Base-by-base conservation (phyloP, 2,797 vertebrate genomes). In the Pipistrellus pipistrellus region DNA sequence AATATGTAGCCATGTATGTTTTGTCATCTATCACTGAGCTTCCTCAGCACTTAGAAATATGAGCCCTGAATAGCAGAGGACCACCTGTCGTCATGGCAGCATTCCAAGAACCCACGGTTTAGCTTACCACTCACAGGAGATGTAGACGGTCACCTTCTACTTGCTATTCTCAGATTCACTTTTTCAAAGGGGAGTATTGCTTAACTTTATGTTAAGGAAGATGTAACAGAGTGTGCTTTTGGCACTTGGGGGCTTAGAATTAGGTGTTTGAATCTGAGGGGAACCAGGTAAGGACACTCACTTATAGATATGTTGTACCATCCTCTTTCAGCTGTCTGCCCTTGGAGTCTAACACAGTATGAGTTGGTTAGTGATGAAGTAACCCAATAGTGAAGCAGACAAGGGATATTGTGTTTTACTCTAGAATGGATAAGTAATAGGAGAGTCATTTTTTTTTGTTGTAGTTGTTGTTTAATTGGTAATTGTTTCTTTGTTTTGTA, bases 81-180 rank as follows among this genome's bases (percentile, higher is more conserved):
- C 94, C 97, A 97, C 97, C 97, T 98, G 97, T 96, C 92, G 96
- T 69, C 85, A 18, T 97, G 97, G 96, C 96, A 95, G 93, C 2
- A 51, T 8, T 97, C 96, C 97, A 98, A 95, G 98, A 98, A 96
- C 75, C 84, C 88, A 87, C 69, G 94, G 75, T 53, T 91, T 96
- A 92, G 97, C 92, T 97, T 90, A 96, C 88, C 71, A 46, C 88
- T 96, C 96, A 93, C 97, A 97, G 97, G 85, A 81, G 96, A 92
- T 96, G 89, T 94, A 95, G 93, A 92, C 77, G 30, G 88, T 95
- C 90, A 97, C 96, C 91, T 94, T 97, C 96, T 95, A 82, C 66
- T 94, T 92, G 73, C 46, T 57, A 94, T 91, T 96, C 94, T 96
- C 95, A 96, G 95, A 97, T 97, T 41, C 10, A 23, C 4, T 32